These are phyloP conservation scores for Uloborus diversus DNA, from an alignment of 1,140 invertebrate genomes.

Conservation along the genomic window DNA sequence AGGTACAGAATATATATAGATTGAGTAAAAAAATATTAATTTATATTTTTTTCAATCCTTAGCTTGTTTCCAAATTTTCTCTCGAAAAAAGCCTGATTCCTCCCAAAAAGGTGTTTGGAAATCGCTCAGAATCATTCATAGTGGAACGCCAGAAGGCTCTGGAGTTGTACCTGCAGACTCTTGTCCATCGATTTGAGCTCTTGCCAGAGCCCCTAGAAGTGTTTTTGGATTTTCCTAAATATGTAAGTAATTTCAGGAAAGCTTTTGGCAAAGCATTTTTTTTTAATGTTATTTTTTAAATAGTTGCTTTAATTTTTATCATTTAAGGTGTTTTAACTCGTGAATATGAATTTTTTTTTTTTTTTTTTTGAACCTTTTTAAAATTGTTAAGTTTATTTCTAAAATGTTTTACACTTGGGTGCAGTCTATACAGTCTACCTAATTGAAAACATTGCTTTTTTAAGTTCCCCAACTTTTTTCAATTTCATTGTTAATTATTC, in stretches of 20 bases:
- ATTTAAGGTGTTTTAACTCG: not conserved
- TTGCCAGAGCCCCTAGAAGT: constrained; percentile 61
- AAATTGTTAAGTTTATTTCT: not conserved
- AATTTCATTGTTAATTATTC: no score
- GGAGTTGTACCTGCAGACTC: constrained; percentile 80
- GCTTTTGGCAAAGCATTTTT: not conserved
- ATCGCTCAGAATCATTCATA: constrained; percentile 82
- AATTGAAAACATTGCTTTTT: no score
- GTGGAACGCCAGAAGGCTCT: constrained; percentile 81
- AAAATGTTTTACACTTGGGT: no score
- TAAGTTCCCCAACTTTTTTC: no score
- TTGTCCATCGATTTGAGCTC: constrained; percentile 60
- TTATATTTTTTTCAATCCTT: not conserved
- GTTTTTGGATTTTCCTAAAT: constrained; percentile 66
- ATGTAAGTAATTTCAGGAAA: constrained; percentile 65
- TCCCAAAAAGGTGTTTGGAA: constrained; percentile 88
- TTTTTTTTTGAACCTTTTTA: constrained; percentile 4
- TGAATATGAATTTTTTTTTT: not conserved
- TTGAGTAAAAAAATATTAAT: not conserved
- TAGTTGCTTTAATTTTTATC: not conserved
- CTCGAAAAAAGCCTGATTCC: constrained; percentile 81
- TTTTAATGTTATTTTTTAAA: not conserved
- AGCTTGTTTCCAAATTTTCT: constrained; percentile 63
- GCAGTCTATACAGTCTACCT: no score
- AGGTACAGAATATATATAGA: not conserved